Percentiles rank a stretch among this genome's conserved stretches.
Conservation (phyloP, 2,797 vertebrate species). For the Falco peregrinus region DNA sequence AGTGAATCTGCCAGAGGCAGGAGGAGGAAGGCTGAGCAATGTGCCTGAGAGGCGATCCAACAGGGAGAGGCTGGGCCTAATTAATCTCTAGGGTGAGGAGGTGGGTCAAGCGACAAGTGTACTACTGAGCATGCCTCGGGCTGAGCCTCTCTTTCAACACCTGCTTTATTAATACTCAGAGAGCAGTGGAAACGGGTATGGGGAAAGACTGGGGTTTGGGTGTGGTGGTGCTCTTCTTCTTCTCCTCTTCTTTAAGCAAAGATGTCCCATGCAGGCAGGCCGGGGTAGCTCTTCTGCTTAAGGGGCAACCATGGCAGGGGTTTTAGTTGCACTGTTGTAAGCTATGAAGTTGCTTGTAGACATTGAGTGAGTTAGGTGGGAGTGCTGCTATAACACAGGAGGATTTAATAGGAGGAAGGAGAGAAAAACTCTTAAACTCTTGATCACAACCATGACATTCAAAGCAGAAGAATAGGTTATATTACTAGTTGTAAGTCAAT, state of each 20-base stretch:
- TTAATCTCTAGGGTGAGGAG: conserved; percentile 60
- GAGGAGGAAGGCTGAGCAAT: conserved; percentile 42
- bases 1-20: conserved; percentile 56
- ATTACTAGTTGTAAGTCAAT: background rate
- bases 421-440: background rate
- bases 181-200: background rate
- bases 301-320: background rate
- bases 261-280: background rate
- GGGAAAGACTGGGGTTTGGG: conserved; percentile 22
- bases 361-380: background rate
- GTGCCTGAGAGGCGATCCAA: conserved; percentile 55
- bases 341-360: background rate
- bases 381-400: background rate
- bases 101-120: conserved; percentile 50
- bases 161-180: conserved; percentile 47
- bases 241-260: background rate
- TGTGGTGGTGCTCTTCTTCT: background rate
- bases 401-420: background rate
- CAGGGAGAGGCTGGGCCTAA: conserved; percentile 48
- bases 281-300: background rate
- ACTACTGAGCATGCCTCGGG: conserved; percentile 37
- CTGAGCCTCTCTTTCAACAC: conserved; percentile 52
- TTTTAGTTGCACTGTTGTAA: background rate
- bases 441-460: background rate
- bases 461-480: background rate